Percentiles rank a stretch among this genome's conserved stretches.
These are phyloP conservation scores for Micoletzkya japonica DNA, from an alignment of 2,888 invertebrate species.

Conservation along the genomic window DNA sequence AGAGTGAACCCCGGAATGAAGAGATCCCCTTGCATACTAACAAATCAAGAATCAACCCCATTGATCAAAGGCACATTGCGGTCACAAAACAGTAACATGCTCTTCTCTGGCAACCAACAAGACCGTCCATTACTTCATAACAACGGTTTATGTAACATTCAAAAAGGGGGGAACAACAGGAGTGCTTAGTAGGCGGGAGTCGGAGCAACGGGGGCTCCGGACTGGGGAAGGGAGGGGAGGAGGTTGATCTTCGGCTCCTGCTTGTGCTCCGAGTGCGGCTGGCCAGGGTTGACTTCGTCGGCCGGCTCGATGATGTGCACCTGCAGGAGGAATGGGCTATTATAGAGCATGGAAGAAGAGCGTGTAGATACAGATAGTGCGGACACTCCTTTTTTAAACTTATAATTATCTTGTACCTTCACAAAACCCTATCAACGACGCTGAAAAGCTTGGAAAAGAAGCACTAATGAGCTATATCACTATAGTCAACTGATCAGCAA, in stretches of 20 bases:
- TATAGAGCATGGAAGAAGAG: not conserved
- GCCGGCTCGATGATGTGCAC: constrained; percentile 89
- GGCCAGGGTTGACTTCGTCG: constrained; percentile 73
- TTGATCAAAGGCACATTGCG: no score
- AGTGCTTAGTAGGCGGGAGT: constrained; percentile 29
- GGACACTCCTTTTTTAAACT: no score
- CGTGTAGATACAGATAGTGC: no score
- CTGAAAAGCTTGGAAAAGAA: not conserved
- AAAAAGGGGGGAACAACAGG: constrained; percentile 3
- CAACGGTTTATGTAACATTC: constrained; percentile 31
- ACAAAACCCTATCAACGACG: no score
- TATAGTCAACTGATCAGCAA: no score
- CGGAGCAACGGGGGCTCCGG: constrained; percentile 16
- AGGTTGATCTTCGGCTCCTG: constrained; percentile 38
- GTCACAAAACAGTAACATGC: not conserved
- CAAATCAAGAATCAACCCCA: no score
- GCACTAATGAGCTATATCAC: not conserved
- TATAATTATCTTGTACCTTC: no score
- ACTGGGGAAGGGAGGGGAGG: constrained; percentile 13
- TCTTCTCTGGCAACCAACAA: no score
- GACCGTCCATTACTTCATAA: constrained; percentile 28
- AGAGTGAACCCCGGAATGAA: no score
- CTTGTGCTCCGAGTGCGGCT: constrained; percentile 61
- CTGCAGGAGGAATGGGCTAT: not conserved
- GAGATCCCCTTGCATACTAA: no score